phyloP scores from a whole-genome alignment of 2,113 vertebrate genomes.

The Cygnus atratus region DNA sequence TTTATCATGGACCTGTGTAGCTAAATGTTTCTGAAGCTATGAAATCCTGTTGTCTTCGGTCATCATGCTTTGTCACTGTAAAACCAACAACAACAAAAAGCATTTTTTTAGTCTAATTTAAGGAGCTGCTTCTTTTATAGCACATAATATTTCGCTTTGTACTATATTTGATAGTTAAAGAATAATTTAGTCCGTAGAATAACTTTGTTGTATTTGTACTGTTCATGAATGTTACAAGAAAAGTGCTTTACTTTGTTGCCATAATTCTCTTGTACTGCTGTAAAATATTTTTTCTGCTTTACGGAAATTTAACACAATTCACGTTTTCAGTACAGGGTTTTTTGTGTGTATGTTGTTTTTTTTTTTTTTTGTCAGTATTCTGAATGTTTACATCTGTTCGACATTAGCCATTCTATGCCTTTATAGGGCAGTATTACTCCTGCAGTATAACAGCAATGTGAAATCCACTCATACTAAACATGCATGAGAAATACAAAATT shows the following conservation, averaged over 20 bases:
- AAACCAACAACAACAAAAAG: slow-evolving; percentile 60
- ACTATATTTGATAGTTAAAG: slow-evolving; percentile 83
- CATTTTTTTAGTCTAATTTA: slow-evolving; percentile 82
- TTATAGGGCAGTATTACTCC: slow-evolving; percentile 76
- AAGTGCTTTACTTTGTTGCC: slow-evolving; percentile 84
- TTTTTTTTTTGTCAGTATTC: slow-evolving; percentile 78
- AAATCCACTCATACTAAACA: slow-evolving; percentile 71
- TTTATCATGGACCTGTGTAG: slow-evolving; percentile 71
- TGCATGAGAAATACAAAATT: slow-evolving; percentile 70
- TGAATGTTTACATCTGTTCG: slow-evolving; percentile 85
- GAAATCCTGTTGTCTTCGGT: slow-evolving; percentile 69
- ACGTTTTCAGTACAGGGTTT: slow-evolving; percentile 71
- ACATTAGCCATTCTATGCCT: slow-evolving; percentile 83
- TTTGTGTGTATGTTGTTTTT: slow-evolving; percentile 37
- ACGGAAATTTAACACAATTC: slow-evolving; percentile 65
- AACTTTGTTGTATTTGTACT: slow-evolving; percentile 81
- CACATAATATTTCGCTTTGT: slow-evolving; percentile 83
- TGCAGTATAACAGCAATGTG: slow-evolving; percentile 77
- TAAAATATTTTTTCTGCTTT: slow-evolving; percentile 76
- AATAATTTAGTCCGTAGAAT: slow-evolving; percentile 80
- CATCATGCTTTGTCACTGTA: slow-evolving; percentile 77
- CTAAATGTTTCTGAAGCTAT: slow-evolving; percentile 73
- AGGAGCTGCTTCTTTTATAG: slow-evolving; percentile 85
- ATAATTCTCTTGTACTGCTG: slow-evolving; percentile 81
- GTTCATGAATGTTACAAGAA: slow-evolving; percentile 81